Base-by-base conservation (phyloP, 2,888 invertebrate species). In the Gortyna flavago region DNA sequence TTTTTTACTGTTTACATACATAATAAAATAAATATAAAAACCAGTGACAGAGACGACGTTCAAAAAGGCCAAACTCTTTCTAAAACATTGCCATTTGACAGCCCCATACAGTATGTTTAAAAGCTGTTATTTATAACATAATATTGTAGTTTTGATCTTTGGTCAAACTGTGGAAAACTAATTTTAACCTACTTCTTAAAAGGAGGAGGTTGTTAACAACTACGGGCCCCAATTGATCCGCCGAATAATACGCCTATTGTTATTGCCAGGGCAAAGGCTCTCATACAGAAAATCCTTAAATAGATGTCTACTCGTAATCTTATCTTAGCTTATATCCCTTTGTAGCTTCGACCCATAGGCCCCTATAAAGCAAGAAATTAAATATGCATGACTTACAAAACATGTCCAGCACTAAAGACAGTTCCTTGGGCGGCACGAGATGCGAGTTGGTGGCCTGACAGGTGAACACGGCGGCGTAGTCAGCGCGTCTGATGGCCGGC, bases 391-490 rank as follows among this genome's bases (percentile, higher is more conserved):
- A 62, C 98, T 98, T 95, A 98, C 98, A 94, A 93, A 98, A 98
- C 95, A 98, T 97, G 92, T 98, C 98, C 80, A 98, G 97, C 72
- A 98, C 97, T 72, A 98, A 97, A 48, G 98, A 97, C 29, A 98
- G 97, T 93, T 98, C 98, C 93, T 98, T 98, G 18, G 98, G 98
- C 89, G 98, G 98, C 74, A 98, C 98, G 76, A 99, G 97, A 90
- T 97, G 97, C 76, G 98, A 99, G 96, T 99, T 99, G 91, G 98
- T 97, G 41, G 99, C 98, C 93, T 98, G 98, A 93, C 99, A 99
- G 77, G 98, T 98, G 96, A 98, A 98, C 86, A 98, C 98, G 35
- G 98, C 98, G 89, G 98, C 98, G 90, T 99, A 97, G 96, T 99
- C 98, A 44, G 98, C 97, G 78, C 99, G 97, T 77, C 97, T 97